Evolutionary conservation across 2,797 vertebrate genomes (phyloP), one percentile per base, ranked within the genome.

Genomic region (Malurus leucopterus): DNA sequence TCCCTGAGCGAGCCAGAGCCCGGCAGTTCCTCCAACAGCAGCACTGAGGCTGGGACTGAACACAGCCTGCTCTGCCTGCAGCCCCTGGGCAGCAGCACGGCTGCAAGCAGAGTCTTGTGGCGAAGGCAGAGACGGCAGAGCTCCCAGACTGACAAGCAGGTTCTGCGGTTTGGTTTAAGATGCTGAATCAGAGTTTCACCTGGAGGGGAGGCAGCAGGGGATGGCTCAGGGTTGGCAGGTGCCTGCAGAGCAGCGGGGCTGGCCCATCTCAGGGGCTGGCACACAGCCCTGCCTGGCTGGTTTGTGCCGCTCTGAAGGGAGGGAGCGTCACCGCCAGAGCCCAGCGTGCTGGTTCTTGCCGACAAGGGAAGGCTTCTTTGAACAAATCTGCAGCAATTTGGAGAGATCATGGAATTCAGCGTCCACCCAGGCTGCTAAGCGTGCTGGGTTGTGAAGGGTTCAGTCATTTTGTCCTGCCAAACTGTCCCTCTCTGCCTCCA

Each of bases 121-220:
- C 3, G 30, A 29, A 91, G 93, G 65, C 92, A 77, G 91, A 94
- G 87, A 53, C 22, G 3, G 49, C 69, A 74, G 89, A 76, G 92
- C 93, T 96, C 92, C 93, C 94, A 96, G 94, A 95, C 91, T 70
- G 95, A 89, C 91, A 55, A 93, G 94, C 93, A 89, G 91, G 87
- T 93, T 94, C 51, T 95, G 94, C 0, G 92, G 93, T 91, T 96
- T 95, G 78, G 84, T 94, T 95, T 94, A 36, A 93, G 92, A 54
- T 95, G 94, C 95, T 96, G 95, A 96, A 95, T 96, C 95, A 96
- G 94, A 94, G 90, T 95, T 96, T 95, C 95, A 95, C 88, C 95
- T 83, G 90, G 94, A 93, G 92, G 91, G 90, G 81, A 90, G 84
- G 89, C 90, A 89, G 86, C 22, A 89, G 63, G 84, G 89, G 86